Evolutionary conservation across 1,140 invertebrate species (phyloP), one percentile per base, ranked within the genome.

Genomic region (Diorhabda sublineata): DNA sequence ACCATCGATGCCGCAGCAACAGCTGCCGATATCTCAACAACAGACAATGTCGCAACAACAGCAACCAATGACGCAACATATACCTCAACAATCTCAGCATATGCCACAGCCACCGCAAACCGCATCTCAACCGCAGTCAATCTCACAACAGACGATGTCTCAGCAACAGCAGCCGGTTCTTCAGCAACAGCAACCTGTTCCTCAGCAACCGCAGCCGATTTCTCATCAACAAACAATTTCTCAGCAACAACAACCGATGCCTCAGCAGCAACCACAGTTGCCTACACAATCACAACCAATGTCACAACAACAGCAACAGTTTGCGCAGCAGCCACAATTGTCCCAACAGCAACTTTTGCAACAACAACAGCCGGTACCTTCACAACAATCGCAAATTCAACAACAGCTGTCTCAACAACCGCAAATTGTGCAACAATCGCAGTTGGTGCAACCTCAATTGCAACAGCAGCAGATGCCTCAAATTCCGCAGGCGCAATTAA

Each of bases 201-300:
- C 66, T 44, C 59, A 61, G 8, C 63, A 67, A 6, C 64, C 64
- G 64, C 64, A 69, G 43, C 26, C 58, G n/a, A 71, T 64, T 9
- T 8, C n/a, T 60, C 64, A 70, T 11, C 64, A 56, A 58, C 69
- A 57, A 45, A 59, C 43, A 9, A 65, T 66, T 61, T 56, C 62
- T 43, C 62, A 57, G 47, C 69, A 57, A 58, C 68, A 64, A 6
- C 67, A 69, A 45, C 64, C 60, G 4, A 6, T 52, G 2, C 4
- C 47, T 6, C 47, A 52, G 47, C 47, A 52, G 26, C 26, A 26
- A 26, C 26, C 26, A 52, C 2, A 52, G 47, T 4, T 52, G 4
- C 4, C 47, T 2, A 6, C 6, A n/a, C 47, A 52, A 52, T n/a
- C 6, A n/a, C 2, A 8, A 52, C 47, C 47, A n/a, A 6, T 8